Evolutionary conservation across 37 sponge, comb jelly and placozoan genomes (phyloP), one percentile per base, ranked within the genome.

Genomic region (Petrosia ficiformis): DNA sequence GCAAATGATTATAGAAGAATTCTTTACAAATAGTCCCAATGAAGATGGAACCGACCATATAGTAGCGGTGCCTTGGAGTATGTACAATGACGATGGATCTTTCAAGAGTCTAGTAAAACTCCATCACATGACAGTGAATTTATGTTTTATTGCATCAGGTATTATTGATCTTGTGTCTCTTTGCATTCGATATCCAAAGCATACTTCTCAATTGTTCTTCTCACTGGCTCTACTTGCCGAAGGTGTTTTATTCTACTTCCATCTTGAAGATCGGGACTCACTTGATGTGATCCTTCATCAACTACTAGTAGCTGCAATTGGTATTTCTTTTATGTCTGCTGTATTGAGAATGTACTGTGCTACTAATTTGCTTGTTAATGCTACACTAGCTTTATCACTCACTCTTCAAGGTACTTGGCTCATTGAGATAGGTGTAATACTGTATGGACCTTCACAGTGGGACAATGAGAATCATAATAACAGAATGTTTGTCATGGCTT

Each of bases 51-150:
- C 14, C 14, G 24, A 25, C n/a, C 73, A 79, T 8, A 14, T 48
- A 48, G 54, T 8, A 48, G 3, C 25, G 19, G 28, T 19, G 1
- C 42, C 68, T 24, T 74, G 68, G 40, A 31, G 29, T 30, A 21
- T 87, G 3, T 4, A 29, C 32, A 70, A 71, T 1, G 35, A 8
- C 54, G 54, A 79, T 59, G 76, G 76, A 39, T 39, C 73, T 4
- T 38, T 72, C 19, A 42, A 35, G 16, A 44, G 58, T 16, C n/a
- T 76, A 31, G 77, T 34, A 5, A 76, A 72, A 38, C 72, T 76
- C 14, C 87, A 87, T 2, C 87, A 87, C 34, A 72, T 67, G 28
- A 87, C 87, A 26, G 71, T 87, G 77, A 80, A 87, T 41, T 31
- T 41, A 6, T 52, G 42, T 56, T 87, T 87, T 80, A 2, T 87